A percentile compares a stretch with the other conserved stretches of the same genome.
These are phyloP conservation scores for Cactoblastis cactorum DNA, from an alignment of 2,888 invertebrate species.

Conservation along the genomic window DNA sequence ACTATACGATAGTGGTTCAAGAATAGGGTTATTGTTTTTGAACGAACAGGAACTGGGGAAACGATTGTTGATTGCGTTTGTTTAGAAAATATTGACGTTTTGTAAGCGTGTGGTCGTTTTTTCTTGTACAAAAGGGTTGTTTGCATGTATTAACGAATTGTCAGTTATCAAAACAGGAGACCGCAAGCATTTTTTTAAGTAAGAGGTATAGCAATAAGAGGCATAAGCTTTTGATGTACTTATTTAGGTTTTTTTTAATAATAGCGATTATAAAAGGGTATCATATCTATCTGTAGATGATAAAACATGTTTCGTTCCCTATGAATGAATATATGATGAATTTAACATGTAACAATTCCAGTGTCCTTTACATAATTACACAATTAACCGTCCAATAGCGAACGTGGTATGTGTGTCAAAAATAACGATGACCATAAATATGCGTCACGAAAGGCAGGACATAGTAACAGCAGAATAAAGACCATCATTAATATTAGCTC, in stretches of 20 bases:
- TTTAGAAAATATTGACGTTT: constrained; percentile 13
- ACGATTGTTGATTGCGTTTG: constrained; percentile 14
- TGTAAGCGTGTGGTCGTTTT: background rate
- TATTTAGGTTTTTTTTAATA: no score
- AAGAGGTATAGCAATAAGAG: no score
- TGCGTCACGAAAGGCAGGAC: background rate
- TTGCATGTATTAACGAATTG: no score
- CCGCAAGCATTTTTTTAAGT: no score
- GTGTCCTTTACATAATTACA: background rate
- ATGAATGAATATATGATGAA: no score
- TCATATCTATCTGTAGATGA: no score
- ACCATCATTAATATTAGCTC: background rate
- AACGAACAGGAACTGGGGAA: constrained; percentile 8
- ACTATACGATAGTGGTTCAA: constrained; percentile 30
- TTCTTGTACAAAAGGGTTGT: background rate
- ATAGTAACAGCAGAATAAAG: background rate
- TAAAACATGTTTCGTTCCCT: no score
- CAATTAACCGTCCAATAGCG: background rate
- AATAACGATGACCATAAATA: background rate
- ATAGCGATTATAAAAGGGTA: no score
- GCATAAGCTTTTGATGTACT: no score
- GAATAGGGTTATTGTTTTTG: constrained; percentile 31
- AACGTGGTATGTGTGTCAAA: background rate
- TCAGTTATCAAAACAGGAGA: no score
- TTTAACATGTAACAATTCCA: background rate